phyloP scores from a whole-genome alignment of 2,797 vertebrate genomes.

The Chanos chanos region DNA sequence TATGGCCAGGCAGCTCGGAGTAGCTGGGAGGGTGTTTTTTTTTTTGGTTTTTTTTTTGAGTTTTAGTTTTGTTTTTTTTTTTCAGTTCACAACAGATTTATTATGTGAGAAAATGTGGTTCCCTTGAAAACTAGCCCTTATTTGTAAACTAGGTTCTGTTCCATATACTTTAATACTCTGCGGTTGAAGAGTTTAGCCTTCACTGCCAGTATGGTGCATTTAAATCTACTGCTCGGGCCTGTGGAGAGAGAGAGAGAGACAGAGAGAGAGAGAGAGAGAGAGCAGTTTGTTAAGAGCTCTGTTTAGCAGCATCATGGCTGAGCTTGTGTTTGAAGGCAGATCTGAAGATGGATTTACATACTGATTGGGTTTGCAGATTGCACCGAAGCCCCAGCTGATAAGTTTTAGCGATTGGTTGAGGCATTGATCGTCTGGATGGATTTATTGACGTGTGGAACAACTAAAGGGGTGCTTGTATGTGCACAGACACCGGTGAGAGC shows the following conservation, averaged over 20 bases:
- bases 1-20: no score
- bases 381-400: slow-evolving; percentile 76
- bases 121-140: slow-evolving; percentile 25
- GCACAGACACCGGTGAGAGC: slow-evolving; percentile 44
- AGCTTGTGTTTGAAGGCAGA: slow-evolving; percentile 51
- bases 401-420: slow-evolving; percentile 76
- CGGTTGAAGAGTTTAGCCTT: slow-evolving; percentile 30
- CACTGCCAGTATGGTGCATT: slow-evolving; percentile 38
- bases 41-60: slow-evolving; percentile 25
- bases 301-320: slow-evolving; percentile 27
- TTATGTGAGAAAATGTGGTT: slow-evolving; percentile 36
- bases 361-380: slow-evolving; percentile 82
- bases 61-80: slow-evolving; percentile 39
- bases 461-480: slow-evolving; percentile 50
- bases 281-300: slow-evolving; percentile 38
- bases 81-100: slow-evolving; percentile 13
- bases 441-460: slow-evolving; percentile 72
- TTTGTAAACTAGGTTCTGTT: slow-evolving; percentile 37
- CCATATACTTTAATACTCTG: slow-evolving; percentile 43
- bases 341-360: slow-evolving; percentile 78
- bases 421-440: slow-evolving; percentile 77
- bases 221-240: no score
- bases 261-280: slow-evolving; percentile 32
- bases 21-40: no score
- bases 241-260: neutral